A percentile compares a stretch with the other conserved stretches of the same genome.
These are phyloP conservation scores for Ictalurus punctatus DNA, from an alignment of 2,113 vertebrate genomes.

Conservation along the genomic window DNA sequence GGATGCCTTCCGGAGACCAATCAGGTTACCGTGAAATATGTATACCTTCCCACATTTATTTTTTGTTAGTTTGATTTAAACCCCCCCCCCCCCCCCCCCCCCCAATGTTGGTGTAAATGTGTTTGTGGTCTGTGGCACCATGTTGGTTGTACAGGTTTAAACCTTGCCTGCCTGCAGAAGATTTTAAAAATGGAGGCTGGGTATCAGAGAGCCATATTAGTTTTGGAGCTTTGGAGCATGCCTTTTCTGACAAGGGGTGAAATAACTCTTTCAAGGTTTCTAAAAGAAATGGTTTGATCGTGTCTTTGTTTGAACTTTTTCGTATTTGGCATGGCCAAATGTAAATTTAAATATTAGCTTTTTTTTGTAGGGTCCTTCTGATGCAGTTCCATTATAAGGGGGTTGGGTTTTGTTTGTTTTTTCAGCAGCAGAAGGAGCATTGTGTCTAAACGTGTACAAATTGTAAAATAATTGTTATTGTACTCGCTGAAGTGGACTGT, in stretches of 20 bases:
- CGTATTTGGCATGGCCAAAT: constrained; percentile 72
- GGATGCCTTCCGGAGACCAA: constrained; percentile 15
- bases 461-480: constrained; percentile 97
- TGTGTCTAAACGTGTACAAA: constrained; percentile 96
- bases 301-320: constrained; percentile 58
- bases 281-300: constrained; percentile 57
- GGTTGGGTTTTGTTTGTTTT: constrained; percentile 67
- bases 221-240: constrained; percentile 63
- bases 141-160: constrained; percentile 68
- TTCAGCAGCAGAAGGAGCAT: constrained; percentile 78
- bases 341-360: constrained; percentile 65
- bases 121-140: constrained; percentile 74
- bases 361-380: constrained; percentile 76
- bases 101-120: constrained; percentile 84
- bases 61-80: constrained; percentile 66
- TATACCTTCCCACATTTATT: constrained; percentile 35
- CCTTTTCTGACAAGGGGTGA: constrained; percentile 38
- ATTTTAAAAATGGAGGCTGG: constrained; percentile 19
- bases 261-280: constrained; percentile 56
- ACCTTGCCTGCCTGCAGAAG: constrained; percentile 46
- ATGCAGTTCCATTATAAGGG: constrained; percentile 75
- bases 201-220: constrained; percentile 31
- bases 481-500: constrained; percentile 96
- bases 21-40: constrained; percentile 34
- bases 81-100: constrained; percentile 53